phyloP scores from a whole-genome alignment of 2,797 vertebrate genomes.

The Molossus alvarezi region DNA sequence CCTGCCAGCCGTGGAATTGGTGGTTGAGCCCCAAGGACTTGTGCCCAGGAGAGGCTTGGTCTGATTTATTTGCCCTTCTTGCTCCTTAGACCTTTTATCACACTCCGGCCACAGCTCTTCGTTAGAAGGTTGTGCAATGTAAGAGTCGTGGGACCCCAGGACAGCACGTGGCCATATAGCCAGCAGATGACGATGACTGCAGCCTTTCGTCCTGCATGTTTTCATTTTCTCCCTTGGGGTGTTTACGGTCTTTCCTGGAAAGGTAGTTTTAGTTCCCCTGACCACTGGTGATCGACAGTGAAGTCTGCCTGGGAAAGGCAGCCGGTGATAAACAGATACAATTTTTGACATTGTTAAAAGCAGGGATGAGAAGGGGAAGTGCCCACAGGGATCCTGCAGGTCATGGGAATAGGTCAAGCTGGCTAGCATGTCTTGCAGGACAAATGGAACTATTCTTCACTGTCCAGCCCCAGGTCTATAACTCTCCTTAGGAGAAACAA shows the following conservation, averaged over 20 bases:
- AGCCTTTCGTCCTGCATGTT: not conserved
- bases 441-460: not conserved
- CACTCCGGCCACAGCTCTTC: not conserved
- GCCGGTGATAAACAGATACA: not conserved
- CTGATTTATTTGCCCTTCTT: not conserved
- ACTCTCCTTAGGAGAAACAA: no score
- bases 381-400: not conserved
- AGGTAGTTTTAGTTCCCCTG: not conserved
- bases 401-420: not conserved
- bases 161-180: not conserved
- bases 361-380: not conserved
- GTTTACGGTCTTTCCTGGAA: not conserved
- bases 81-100: not conserved
- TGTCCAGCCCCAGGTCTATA: not conserved
- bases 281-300: no score
- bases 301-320: not conserved
- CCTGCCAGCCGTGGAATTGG: rapidly evolving
- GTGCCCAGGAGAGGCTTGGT: not conserved
- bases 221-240: not conserved
- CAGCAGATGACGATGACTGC: rapidly evolving
- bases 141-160: not conserved
- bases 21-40: not conserved
- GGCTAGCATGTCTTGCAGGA: not conserved
- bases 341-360: not conserved
- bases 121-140: rapidly evolving